phyloP scores from a whole-genome alignment of 1,140 invertebrate species.

The Brachionus rotundiformis region DNA sequence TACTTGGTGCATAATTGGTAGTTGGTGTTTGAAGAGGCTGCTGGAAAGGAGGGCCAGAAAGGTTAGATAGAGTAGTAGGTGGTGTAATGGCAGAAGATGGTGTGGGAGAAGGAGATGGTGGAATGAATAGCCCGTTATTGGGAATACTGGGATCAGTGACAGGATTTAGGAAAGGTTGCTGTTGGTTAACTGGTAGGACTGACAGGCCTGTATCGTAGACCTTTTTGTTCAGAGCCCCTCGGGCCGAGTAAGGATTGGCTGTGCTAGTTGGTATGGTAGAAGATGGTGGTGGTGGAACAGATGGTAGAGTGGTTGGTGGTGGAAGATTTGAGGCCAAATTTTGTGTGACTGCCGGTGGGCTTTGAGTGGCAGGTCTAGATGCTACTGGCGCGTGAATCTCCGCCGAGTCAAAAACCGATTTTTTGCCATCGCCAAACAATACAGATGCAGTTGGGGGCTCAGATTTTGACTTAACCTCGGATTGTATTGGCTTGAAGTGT shows the following conservation, averaged over 20 bases:
- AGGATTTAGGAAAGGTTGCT: not conserved
- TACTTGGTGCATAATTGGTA: not conserved
- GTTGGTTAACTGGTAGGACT: constrained; percentile 4
- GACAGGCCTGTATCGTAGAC: constrained; percentile 39
- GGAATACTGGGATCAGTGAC: not conserved
- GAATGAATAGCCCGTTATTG: constrained; percentile 6
- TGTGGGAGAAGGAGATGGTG: not conserved
- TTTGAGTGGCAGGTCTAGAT: not conserved
- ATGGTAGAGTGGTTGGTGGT: not conserved
- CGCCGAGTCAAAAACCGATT: not conserved
- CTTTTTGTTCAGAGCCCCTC: constrained; percentile 46
- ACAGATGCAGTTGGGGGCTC: not conserved
- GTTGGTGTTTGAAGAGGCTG: not conserved
- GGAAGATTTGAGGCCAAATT: not conserved
- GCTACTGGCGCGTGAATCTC: not conserved
- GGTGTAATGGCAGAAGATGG: not conserved
- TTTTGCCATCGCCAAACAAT: not conserved
- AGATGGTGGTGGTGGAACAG: constrained; percentile 35
- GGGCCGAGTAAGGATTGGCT: constrained; percentile 29
- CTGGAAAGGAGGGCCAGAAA: not conserved
- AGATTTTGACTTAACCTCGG: not conserved
- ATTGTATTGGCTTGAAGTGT: constrained; percentile 47
- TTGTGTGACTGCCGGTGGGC: not conserved
- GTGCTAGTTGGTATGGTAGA: not conserved
- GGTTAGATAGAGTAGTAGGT: not conserved